Base-by-base conservation (phyloP, 2,888 invertebrate genomes). In the Leptopilina myrica region DNA sequence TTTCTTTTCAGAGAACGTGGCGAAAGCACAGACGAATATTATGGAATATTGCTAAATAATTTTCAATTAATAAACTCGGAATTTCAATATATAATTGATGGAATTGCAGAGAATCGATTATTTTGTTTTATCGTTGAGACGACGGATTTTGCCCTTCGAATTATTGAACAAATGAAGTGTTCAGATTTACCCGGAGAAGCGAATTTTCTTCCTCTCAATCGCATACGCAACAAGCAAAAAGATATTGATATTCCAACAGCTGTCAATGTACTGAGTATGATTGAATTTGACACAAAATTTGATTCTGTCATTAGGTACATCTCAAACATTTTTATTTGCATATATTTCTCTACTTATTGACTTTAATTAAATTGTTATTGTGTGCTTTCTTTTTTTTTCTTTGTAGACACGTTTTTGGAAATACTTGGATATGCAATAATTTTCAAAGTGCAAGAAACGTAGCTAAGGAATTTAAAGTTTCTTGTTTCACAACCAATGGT, bases 121-220 rank as follows among this genome's bases (percentile, higher is more conserved):
- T 73, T 73, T n/a, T 4, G 53, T 7, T 33, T 26, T 9, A 8
- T 73, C 14, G 69, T 73, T 53, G 69, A 14, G 49, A 14, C 33
- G 12, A 49, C 49, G 0, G 14, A 73, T 49, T 53, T 53, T 3
- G 7, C 69, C 12, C 26, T 14, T 0, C 49, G 12, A 56, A 53
- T 73, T 26, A 7, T 73, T 0, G 53, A 73, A 5, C 49, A 53
- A 73, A 53, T 73, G 26, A 12, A 26, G 7, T 26, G 14, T 26
- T 73, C 14, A n/a, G 26, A 73, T 53, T 12, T 73, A 12, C 69
- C 53, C 7, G 69, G 69, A 26, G 53, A 73, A 26, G 33, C 53
- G 7, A 53, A 53, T 73, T 73, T 73, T 33, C 14, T 73, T 1
- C 69, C 69, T 0, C 14, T 73, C 6, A n/a, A 73, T 56, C 69